These are phyloP conservation scores for Mythimna impura DNA, from an alignment of 2,888 invertebrate genomes.

Conservation along the genomic window DNA sequence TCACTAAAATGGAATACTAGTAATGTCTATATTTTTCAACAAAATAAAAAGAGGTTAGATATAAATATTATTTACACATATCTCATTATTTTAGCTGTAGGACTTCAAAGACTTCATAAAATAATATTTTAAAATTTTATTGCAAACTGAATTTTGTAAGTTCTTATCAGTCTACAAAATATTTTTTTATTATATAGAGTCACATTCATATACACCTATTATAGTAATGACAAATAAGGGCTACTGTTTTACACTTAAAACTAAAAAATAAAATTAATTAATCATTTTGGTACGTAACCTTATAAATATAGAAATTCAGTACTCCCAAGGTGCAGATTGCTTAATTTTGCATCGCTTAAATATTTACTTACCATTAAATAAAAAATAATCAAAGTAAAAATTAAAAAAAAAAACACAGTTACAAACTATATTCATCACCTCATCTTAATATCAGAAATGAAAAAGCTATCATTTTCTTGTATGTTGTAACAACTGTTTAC, in stretches of 20 bases:
- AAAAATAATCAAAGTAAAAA: background rate
- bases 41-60: background rate
- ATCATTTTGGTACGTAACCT: no score
- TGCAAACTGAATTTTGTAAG: background rate
- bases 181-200: background rate
- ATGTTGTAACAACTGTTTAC: background rate
- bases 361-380: background rate
- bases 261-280: no score
- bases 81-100: background rate
- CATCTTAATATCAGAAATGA: background rate
- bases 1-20: no score
- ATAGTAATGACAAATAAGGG: no score
- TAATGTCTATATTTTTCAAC: background rate
- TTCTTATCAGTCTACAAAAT: background rate
- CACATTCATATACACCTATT: no score
- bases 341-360: background rate
- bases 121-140: background rate
- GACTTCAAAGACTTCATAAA: background rate
- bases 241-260: no score
- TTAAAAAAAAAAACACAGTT: background rate
- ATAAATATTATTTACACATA: background rate
- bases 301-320: no score
- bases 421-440: background rate
- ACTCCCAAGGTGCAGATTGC: background rate
- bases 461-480: background rate